Base-by-base conservation (phyloP, 2,888 invertebrate genomes). In the Amphipyra tragopoginis region DNA sequence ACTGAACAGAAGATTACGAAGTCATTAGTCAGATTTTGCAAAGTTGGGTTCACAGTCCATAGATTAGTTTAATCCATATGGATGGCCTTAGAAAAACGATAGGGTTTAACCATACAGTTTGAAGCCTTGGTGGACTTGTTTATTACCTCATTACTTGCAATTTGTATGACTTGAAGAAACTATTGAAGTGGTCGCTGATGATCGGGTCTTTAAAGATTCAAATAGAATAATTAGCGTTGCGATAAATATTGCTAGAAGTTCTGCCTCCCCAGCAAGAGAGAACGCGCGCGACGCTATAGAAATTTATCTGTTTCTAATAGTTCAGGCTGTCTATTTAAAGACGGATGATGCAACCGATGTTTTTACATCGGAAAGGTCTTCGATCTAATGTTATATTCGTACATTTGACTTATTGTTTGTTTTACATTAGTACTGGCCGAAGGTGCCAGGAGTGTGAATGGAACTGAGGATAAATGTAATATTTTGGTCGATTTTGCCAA, bases 271-370 rank as follows among this genome's bases (percentile, higher is more conserved):
- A 21, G 50, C 44, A 54, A 52, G 34, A 58, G 34, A 58, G 53
- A 49, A 61, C 47, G 15, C 39, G 2, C 42, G 38, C 55, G 33
- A 45, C 40, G 49, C 64, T 69, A 73, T 77, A 68, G 52, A 66
- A 72, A 58, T 74, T 57, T 75, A 77, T 79, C 73, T 72, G 75
- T 80, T 79, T 76, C 71, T 79, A 77, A 80, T 81, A 75, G 75
- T 79, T 76, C 75, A 74, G 65, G 66, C 50, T 39, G 50, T 66
- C 77, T 84, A 82, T 83, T 80, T 80, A 75, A 59, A 79, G 71
- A 75, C 21, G 44, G 63, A 69, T 84, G 85, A 84, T 79, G 81
- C 77, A 81, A 84, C 61, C 65, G 51, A 51, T 73, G 71, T 81
- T 84, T 81, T 78, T 72, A 78, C 71, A 64, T 65, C 51, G 52